Evolutionary conservation across 2,888 invertebrate species (phyloP).

Genomic region (Platycnemis pennipes): DNA sequence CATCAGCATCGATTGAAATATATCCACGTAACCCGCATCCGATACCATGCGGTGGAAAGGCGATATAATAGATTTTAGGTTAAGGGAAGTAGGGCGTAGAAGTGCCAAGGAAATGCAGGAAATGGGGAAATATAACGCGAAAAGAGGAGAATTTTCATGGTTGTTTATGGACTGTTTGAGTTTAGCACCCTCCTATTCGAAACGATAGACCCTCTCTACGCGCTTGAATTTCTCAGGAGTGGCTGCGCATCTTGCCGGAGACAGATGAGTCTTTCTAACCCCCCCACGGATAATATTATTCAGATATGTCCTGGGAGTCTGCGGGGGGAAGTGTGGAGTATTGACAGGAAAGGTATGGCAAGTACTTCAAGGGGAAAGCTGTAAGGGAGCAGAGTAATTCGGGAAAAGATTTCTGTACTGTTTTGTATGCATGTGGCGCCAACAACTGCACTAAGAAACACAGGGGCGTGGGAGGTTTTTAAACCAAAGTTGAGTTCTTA

Average conservation of each 20-base stretch:
- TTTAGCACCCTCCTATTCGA: not conserved
- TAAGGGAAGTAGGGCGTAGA: not conserved
- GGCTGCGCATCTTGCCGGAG: no score
- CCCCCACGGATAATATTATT: not conserved
- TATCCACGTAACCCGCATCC: not conserved
- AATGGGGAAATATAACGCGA: no score
- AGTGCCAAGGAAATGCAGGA: not conserved
- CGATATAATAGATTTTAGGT: not conserved
- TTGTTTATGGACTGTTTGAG: not conserved
- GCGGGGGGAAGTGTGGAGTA: not conserved
- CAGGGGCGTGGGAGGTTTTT: no score
- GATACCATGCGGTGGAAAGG: not conserved
- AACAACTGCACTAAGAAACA: no score
- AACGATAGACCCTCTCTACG: no score
- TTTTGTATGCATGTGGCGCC: not conserved
- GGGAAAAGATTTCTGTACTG: not conserved
- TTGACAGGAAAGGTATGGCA: not conserved
- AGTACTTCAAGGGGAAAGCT: not conserved
- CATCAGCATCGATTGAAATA: constrained; percentile 12
- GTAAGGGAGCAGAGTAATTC: not conserved
- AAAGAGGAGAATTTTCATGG: not conserved
- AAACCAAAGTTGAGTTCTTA: no score
- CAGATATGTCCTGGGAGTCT: not conserved
- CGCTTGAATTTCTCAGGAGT: no score
- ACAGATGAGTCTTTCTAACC: not conserved